These are phyloP conservation scores for Eupithecia centaureata DNA, from an alignment of 2,888 invertebrate genomes.

Conservation along the genomic window DNA sequence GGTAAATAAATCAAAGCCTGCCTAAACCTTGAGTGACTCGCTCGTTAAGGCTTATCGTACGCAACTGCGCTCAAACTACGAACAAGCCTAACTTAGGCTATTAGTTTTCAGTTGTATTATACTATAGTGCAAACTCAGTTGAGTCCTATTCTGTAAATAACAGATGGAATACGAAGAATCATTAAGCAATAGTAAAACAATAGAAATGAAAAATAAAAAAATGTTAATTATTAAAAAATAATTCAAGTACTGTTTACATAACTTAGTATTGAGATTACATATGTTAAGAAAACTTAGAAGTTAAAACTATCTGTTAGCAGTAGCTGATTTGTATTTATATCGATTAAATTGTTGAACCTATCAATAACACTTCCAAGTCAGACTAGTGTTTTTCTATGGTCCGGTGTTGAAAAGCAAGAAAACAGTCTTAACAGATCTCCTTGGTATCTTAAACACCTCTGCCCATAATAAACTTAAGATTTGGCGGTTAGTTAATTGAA, in stretches of 20 bases:
- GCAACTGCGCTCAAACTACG: conserved; percentile 56
- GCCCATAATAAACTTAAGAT: background rate
- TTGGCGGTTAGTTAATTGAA: background rate
- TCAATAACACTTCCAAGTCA: background rate
- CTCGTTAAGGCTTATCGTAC: conserved; percentile 64
- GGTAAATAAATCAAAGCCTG: conserved; percentile 71
- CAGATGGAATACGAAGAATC: too few species aligned
- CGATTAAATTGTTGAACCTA: background rate
- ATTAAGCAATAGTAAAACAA: background rate
- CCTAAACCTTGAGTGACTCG: conserved; percentile 69
- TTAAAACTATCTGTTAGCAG: too few species aligned
- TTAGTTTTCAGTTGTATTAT: conserved; percentile 49
- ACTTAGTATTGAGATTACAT: too few species aligned
- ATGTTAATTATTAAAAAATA: too few species aligned
- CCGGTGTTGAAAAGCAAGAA: background rate
- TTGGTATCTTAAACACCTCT: background rate
- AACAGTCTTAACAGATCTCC: too few species aligned
- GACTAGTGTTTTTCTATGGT: background rate
- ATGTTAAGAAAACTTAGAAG: too few species aligned
- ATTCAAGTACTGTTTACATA: too few species aligned
- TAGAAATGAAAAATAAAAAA: too few species aligned
- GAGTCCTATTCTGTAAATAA: background rate
- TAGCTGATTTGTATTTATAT: too few species aligned
- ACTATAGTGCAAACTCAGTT: background rate
- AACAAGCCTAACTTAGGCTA: conserved; percentile 52